Conservation (phyloP, 2,888 invertebrate species). For the Tachina grossa region DNA sequence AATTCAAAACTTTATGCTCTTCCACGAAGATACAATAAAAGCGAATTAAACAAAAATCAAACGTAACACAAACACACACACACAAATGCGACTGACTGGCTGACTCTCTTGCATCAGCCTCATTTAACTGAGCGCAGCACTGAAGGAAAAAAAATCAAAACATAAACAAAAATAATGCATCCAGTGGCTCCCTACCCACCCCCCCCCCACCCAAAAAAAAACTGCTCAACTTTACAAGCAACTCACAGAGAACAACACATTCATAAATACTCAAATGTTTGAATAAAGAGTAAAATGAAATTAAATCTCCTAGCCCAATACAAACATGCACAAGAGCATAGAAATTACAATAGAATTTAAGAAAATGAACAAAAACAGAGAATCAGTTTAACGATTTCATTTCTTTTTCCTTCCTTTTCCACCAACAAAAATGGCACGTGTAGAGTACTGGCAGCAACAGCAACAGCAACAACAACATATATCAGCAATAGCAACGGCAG, state of each 20-base stretch:
- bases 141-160: conserved; percentile 34
- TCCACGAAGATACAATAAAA: conserved; percentile 43
- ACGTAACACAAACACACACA: background rate
- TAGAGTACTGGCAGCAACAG: conserved; percentile 45
- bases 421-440: conserved; percentile 66
- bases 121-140: conserved; percentile 19
- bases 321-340: conserved; percentile 19
- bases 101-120: background rate
- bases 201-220: background rate
- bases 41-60: conserved; percentile 23
- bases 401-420: conserved; percentile 36
- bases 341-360: conserved; percentile 58
- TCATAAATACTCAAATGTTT: background rate
- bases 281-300: conserved; percentile 23
- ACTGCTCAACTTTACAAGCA: conserved; percentile 20
- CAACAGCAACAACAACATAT: conserved; percentile 6
- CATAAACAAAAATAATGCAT: conserved; percentile 58
- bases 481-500: conserved; percentile 1
- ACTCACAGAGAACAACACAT: conserved; percentile 8
- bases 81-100: background rate
- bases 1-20: conserved; percentile 42
- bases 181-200: background rate
- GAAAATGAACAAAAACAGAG: conserved; percentile 69
- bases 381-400: conserved; percentile 35
- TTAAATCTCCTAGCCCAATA: conserved; percentile 1